Base-by-base conservation (phyloP, 2,113 vertebrate genomes). In the Ceratotherium simum region DNA sequence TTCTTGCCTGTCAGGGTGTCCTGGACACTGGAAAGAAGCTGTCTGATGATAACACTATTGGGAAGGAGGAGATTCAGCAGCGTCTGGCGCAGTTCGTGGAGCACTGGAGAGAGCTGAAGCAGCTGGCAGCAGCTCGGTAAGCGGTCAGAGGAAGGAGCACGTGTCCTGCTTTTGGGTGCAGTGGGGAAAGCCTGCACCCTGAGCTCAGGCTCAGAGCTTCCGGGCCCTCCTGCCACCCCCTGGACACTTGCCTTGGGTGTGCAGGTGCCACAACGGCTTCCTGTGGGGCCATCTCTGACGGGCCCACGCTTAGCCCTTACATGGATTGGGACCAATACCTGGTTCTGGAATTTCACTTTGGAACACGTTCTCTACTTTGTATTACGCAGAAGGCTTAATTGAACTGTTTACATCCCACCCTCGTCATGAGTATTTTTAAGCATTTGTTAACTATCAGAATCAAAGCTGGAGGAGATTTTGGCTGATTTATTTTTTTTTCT, bases 41-140 rank as follows among this genome's bases (percentile, higher is more conserved):
- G 97, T 99, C 99, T 0, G 99, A 99, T 73, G 99, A 99, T 96
- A 99, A 99, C 98, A 99, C 99, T 48, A 99, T 99, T 1, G 99
- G 99, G 16, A 99, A 99, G 98, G 99, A 99, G 88, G 99, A 99
- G 98, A 99, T 99, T 94, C 99, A 99, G 99, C 99, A 99, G 99
- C 99, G 99, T 39, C 98, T 99, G 95, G 99, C 99, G 18, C 99
- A 99, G 99, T 99, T 99, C 96, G 99, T 99, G 95, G 99, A 99
- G 94, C 99, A 99, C 98, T 99, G 99, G 99, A 99, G 99, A 95
- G 99, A 99, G 90, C 99, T 99, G 73, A 99, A 99, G 94, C 99
- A 99, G 94, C 90, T 99, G 91, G 99, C 99, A 27, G 98, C 99
- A 33, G 99, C 99, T 2, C 99, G 99, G 99, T 99, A 79, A 96